Evolutionary conservation across 1,140 invertebrate genomes (phyloP), one percentile per base, ranked within the genome.

Genomic region (Drosophila parabipectinata): DNA sequence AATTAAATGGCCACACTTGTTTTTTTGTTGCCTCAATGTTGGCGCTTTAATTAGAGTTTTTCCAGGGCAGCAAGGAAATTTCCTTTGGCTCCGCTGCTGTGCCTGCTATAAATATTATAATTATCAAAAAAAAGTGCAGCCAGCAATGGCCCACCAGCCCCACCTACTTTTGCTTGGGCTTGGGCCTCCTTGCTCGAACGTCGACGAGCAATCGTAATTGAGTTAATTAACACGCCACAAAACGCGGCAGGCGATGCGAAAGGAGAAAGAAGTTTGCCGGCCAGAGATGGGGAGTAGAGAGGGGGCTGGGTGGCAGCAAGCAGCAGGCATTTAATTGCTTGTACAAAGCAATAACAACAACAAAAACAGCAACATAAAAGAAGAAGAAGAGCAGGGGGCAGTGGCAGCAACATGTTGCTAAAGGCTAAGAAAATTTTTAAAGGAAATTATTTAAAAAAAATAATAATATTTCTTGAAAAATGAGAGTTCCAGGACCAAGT

Each of bases 171-270:
- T 18, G 18, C 18, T 1, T 18, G 18, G 21, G 21, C 21, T 3
- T 21, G 21, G 21, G 2, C 21, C 39, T 15, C 24, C 24, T 34
- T 47, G 37, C 18, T 57, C 1, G 48, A 61, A 39, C 61, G 69
- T 50, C 78, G 79, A 72, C 71, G 67, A 80, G 81, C 68, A 87
- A 83, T 88, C 83, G 83, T 87, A 87, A 87, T 87, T 87, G 83
- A 87, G 83, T 87, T 87, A 87, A 87, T 87, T 87, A 87, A 87
- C 83, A 87, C 83, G 83, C 83, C 83, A 87, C 83, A 87, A 87
- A 87, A 87, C 79, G 79, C 78, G 71, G 67, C 79, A 74, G 83
- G 75, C 79, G 58, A 76, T 77, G 64, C 34, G 50, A 52, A 34
- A 57, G 47, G 34, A 50, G 52, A 37, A 14, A 32, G 48, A 32